Percentiles rank a stretch among this genome's conserved stretches.
Evolutionary conservation across 2,797 vertebrate species (phyloP).

Genomic region (Chromobotia macracanthus): DNA sequence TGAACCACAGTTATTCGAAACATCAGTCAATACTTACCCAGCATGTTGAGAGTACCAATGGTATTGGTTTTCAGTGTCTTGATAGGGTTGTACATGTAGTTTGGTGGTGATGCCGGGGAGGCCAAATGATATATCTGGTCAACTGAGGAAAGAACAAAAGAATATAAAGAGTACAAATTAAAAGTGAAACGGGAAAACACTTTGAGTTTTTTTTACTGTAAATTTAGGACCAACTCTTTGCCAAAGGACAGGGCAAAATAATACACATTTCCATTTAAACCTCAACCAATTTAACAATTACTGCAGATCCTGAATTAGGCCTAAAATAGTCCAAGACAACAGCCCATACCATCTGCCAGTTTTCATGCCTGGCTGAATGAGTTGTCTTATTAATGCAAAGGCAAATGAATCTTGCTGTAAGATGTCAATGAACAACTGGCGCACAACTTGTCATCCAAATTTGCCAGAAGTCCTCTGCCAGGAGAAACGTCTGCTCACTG

Average conservation of each 20-base stretch:
- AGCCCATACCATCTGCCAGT: conserved; percentile 3
- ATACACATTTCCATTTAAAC: conserved; percentile 10
- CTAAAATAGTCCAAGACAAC: conserved; percentile 1
- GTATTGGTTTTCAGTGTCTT: conserved; percentile 99
- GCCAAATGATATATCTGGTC: conserved; percentile 99
- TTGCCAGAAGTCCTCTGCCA: not conserved
- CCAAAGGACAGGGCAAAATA: not conserved
- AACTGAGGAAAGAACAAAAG: conserved; percentile 74
- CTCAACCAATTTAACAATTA: conserved; percentile 8
- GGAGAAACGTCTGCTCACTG: not conserved
- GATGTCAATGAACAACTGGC: not conserved
- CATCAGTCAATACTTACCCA: conserved; percentile 82
- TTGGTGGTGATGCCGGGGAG: conserved; percentile 96
- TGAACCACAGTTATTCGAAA: not conserved
- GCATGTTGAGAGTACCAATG: conserved; percentile 97
- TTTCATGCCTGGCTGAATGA: not conserved
- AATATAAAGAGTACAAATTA: not conserved
- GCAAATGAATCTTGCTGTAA: not conserved
- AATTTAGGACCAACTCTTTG: no score
- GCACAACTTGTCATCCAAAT: not conserved
- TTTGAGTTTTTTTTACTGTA: no score
- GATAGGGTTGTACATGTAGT: conserved; percentile 99
- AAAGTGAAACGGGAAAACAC: not conserved
- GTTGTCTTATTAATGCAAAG: not conserved
- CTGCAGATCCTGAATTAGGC: conserved; percentile 9